Percentiles rank a stretch among this genome's conserved stretches.
These are phyloP conservation scores for Pyrrhosoma nymphula DNA, from an alignment of 2,888 invertebrate genomes.

Conservation along the genomic window DNA sequence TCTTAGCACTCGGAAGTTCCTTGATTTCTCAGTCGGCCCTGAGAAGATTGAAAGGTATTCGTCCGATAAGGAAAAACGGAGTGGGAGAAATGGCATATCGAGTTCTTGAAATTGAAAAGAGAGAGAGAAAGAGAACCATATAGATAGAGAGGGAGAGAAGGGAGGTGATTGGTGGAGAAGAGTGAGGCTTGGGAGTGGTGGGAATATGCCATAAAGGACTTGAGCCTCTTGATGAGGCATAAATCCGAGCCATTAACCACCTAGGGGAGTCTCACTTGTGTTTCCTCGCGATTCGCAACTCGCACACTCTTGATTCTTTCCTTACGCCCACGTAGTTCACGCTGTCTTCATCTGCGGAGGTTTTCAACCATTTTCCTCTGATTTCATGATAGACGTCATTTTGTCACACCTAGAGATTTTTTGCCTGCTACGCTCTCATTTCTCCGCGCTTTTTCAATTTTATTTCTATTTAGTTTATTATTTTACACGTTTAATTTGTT, in stretches of 20 bases:
- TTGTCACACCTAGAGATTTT: too few relatives aligned
- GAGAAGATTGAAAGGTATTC: background rate
- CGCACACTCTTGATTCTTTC: background rate
- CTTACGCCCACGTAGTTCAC: background rate
- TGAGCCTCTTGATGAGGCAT: background rate
- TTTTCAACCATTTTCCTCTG: background rate
- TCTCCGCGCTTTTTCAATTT: too few relatives aligned
- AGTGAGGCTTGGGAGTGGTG: background rate
- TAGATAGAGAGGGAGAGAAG: background rate
- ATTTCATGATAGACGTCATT: too few relatives aligned
- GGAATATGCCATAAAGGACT: background rate
- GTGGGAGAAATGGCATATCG: background rate
- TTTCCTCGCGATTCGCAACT: background rate
- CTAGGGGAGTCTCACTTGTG: background rate
- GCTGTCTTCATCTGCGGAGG: background rate
- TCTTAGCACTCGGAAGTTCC: background rate
- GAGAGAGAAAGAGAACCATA: background rate
- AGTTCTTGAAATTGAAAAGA: background rate
- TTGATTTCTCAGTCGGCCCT: background rate
- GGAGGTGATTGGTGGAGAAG: background rate
- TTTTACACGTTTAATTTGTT: too few relatives aligned
- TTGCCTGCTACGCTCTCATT: too few relatives aligned
- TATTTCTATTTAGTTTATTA: too few relatives aligned
- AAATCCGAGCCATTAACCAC: background rate
- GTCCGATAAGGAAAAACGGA: background rate